phyloP scores from a whole-genome alignment of 1,140 invertebrate species.

The Drosophila elegans region DNA sequence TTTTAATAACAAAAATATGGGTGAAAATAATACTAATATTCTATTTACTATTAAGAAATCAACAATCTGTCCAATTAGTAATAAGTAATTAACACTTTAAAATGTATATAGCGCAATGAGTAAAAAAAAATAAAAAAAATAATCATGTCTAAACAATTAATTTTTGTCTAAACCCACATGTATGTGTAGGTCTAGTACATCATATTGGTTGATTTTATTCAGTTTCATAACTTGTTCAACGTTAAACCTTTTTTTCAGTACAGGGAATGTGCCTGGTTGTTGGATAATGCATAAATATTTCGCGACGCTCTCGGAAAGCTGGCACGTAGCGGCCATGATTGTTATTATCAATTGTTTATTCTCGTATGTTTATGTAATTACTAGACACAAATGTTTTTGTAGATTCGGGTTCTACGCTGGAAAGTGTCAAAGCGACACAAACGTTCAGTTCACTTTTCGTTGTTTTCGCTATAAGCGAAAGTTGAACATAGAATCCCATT shows the following conservation, averaged over 20 bases:
- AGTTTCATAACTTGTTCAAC: too few relatives aligned
- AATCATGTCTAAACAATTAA: too few relatives aligned
- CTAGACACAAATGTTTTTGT: conserved; percentile 15
- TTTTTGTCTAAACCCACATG: too few relatives aligned
- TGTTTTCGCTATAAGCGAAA: conserved; percentile 36
- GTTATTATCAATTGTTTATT: conserved; percentile 44
- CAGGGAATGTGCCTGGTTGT: conserved; percentile 21
- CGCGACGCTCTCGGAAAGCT: conserved; percentile 12
- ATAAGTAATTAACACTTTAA: too few relatives aligned
- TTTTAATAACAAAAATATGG: too few relatives aligned
- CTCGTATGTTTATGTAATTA: conserved; percentile 45
- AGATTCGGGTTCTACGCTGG: conserved; percentile 7
- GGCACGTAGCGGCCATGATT: conserved; percentile 46
- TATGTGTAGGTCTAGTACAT: too few relatives aligned
- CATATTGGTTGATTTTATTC: too few relatives aligned
- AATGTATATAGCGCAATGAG: too few relatives aligned
- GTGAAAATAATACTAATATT: too few relatives aligned
- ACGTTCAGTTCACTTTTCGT: conserved; percentile 42
- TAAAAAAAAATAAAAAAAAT: too few relatives aligned
- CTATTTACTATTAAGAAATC: too few relatives aligned
- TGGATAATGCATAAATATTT: conserved; percentile 44
- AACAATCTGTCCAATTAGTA: too few relatives aligned
- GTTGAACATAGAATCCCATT: conserved; percentile 30
- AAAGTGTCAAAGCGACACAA: conserved; percentile 40
- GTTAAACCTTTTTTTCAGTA: background rate